phyloP scores from a whole-genome alignment of 2,797 vertebrate genomes.

The Channa striata region DNA sequence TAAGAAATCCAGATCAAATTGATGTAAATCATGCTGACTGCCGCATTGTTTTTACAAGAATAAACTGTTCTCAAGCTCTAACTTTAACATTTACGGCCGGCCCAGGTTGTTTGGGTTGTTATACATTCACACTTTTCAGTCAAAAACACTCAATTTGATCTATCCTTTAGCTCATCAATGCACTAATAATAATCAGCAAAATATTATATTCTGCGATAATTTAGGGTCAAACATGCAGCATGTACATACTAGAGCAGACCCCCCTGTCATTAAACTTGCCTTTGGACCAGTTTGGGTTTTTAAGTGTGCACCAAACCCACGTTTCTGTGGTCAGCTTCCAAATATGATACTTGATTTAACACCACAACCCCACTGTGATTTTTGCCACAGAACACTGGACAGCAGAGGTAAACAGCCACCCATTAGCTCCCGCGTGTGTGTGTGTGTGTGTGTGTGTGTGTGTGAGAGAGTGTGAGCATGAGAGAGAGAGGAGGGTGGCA shows the following conservation, averaged over 20 bases:
- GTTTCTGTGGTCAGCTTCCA: slow-evolving; percentile 47
- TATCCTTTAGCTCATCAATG: no score
- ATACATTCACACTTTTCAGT: no score
- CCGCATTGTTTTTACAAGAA: slow-evolving; percentile 9
- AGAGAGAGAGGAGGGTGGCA: no score
- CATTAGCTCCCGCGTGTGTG: slow-evolving; percentile 32
- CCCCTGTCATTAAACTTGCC: no score
- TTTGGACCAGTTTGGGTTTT: background rate
- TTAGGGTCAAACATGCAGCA: no score
- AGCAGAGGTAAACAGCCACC: slow-evolving; percentile 49
- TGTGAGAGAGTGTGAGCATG: no score
- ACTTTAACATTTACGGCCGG: no score
- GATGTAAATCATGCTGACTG: background rate
- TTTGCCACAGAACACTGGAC: slow-evolving; percentile 46
- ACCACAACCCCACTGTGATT: slow-evolving; percentile 42
- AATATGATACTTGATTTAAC: slow-evolving; percentile 49
- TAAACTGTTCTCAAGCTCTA: slow-evolving; percentile 11
- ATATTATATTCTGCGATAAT: no score
- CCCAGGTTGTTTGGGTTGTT: no score
- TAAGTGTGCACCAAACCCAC: slow-evolving; percentile 13
- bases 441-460: slow-evolving; percentile 18
- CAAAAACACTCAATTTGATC: no score
- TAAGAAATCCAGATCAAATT: background rate
- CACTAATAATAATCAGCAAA: no score
- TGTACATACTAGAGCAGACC: no score